phyloP scores from a whole-genome alignment of 1,140 invertebrate genomes.

The Sinonovacula constricta region DNA sequence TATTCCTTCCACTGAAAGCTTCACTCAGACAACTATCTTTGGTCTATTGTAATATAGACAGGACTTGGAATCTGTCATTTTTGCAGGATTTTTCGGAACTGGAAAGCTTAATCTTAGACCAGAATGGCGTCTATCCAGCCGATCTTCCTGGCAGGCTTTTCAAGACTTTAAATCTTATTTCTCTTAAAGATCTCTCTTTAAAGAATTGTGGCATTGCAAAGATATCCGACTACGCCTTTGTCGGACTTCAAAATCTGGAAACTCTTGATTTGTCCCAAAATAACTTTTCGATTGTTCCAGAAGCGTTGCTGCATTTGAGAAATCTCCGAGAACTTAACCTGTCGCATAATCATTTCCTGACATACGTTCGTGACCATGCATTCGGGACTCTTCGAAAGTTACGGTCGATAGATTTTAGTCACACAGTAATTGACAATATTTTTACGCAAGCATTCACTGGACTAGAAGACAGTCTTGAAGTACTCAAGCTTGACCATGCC shows the following conservation, averaged over 20 bases:
- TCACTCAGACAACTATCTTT: conserved; percentile 14
- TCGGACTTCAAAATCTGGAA: conserved; percentile 25
- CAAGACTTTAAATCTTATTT: conserved; percentile 11
- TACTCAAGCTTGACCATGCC: conserved; percentile 24
- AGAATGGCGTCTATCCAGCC: conserved; percentile 30
- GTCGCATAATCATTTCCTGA: conserved; percentile 32
- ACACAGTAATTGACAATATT: conserved; percentile 31
- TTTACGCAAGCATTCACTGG: conserved; percentile 22
- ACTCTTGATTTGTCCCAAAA: conserved; percentile 43
- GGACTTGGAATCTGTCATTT: conserved; percentile 28
- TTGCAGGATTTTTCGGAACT: conserved; percentile 29
- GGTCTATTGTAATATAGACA: conserved; percentile 21
- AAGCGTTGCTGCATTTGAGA: conserved; percentile 10
- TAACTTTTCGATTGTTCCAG: conserved; percentile 6
- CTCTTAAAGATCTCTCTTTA: conserved; percentile 21
- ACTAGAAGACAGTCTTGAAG: conserved; percentile 21
- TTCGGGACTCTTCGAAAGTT: conserved; percentile 24
- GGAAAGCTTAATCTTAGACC: conserved; percentile 21
- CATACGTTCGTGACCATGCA: conserved; percentile 41
- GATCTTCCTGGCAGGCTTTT: conserved; percentile 31
- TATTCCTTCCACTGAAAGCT: conserved; percentile 1
- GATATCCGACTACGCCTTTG: conserved; percentile 13
- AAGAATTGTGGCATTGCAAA: conserved; percentile 32
- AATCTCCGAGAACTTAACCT: conserved; percentile 41
- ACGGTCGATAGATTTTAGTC: conserved; percentile 30